Percentiles rank a stretch among this genome's conserved stretches.
Evolutionary conservation across 2,113 vertebrate species (phyloP).

Genomic region (Xenotilapia leptura): DNA sequence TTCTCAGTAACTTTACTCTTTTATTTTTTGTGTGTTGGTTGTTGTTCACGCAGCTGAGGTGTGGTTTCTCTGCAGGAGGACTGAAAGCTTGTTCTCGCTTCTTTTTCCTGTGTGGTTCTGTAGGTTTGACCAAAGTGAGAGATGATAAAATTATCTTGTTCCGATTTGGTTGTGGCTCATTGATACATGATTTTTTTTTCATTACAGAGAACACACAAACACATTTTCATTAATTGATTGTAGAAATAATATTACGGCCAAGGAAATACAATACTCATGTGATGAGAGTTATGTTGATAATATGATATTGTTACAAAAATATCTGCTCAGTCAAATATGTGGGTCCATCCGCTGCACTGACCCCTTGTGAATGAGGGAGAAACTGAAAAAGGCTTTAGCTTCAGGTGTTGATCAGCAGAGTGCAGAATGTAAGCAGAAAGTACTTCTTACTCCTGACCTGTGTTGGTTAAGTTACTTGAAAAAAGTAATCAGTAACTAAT

Average conservation of each 20-base stretch:
- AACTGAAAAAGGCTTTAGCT: not conserved
- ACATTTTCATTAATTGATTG: not conserved
- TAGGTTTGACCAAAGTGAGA: fast-evolving
- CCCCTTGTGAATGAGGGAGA: not conserved
- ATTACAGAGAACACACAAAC: not conserved
- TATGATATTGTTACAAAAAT: not conserved
- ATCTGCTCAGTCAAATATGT: not conserved
- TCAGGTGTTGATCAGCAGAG: not conserved
- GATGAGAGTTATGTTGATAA: not conserved
- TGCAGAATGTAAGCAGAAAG: not conserved
- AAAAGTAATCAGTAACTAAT: no score
- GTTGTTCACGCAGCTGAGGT: fast-evolving
- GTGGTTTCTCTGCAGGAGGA: fast-evolving
- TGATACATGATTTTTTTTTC: fast-evolving
- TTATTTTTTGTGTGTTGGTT: not conserved
- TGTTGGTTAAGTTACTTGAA: no score
- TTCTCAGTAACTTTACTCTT: not conserved
- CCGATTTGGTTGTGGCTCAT: fast-evolving
- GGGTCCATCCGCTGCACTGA: not conserved
- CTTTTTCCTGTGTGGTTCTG: not conserved
- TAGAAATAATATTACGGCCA: not conserved
- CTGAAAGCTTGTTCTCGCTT: not conserved
- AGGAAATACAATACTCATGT: fast-evolving
- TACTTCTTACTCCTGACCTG: no score
- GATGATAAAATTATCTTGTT: fast-evolving